Evolutionary conservation across 37 sponge, comb jelly and placozoan species (phyloP), one percentile per base, ranked within the genome.

Genomic region (Aplysina aerophoba): DNA sequence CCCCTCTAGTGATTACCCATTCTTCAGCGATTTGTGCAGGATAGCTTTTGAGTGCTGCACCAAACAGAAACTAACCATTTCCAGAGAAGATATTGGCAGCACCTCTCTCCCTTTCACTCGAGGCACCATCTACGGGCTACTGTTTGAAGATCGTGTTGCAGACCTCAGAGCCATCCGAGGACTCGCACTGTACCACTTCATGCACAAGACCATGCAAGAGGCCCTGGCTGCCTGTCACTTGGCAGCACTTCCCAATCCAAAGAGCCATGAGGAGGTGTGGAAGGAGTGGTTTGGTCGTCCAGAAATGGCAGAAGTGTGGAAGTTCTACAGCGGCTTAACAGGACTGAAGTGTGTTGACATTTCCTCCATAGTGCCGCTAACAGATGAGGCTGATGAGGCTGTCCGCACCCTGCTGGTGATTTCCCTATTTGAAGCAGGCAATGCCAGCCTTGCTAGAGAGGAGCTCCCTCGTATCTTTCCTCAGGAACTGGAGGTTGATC

Each of bases 221-320:
- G 33, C 37, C 21, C 78, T 75, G 44, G 78, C 78, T 40, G 78
- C 78, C 17, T 40, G 37, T 75, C 54, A 75, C 24, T 6, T 75
- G 25, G 37, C 38, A 19, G 16, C 12, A 40, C 53, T 53, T 40
- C 44, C 78, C 31, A 36, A 19, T 22, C 53, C 53, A 36, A 2
- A 21, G 53, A 36, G 40, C 16, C 78, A 41, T 20, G 19, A 4
- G 44, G 53, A 75, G n/a, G 20, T 75, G 15, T 75, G 78, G 78
- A 31, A 11, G 53, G 22, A 75, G 22, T 24, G 40, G 22, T 75
- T 75, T 41, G 78, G 78, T 40, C 21, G 33, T 12, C 50, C 78
- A 24, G 38, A 75, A 31, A 75, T 75, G 78, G 37, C 24, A n/a
- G 78, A 75, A 21, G 78, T 75, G 41, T 75, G 78, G 78, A 75